These are phyloP conservation scores for Marmota flaviventris DNA, from an alignment of 2,113 vertebrate genomes.

Conservation along the genomic window DNA sequence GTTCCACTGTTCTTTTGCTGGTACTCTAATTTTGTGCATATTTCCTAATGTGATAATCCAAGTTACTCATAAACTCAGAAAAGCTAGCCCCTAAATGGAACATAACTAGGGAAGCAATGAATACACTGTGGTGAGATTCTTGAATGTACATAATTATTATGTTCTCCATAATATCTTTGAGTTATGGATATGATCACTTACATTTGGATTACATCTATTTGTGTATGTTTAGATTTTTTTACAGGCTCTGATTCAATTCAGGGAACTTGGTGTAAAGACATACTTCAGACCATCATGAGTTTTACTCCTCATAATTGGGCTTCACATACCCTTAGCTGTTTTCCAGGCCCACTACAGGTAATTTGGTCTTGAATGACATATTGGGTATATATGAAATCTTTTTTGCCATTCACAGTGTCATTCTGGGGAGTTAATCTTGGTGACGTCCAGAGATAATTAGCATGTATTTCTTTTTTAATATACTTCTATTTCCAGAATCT, in stretches of 20 bases:
- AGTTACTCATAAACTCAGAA: background rate
- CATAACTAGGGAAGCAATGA: background rate
- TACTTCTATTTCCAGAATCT: constrained; percentile 31
- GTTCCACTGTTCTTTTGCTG: background rate
- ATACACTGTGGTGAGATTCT: background rate
- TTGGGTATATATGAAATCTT: background rate
- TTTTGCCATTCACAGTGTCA: background rate
- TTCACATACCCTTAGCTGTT: constrained; percentile 97
- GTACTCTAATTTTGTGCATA: background rate
- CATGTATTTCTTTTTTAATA: constrained; percentile 6
- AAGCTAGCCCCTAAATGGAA: background rate
- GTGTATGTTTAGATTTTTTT: constrained; percentile 94
- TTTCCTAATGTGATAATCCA: background rate
- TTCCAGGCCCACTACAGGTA: constrained; percentile 98
- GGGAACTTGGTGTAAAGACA: constrained; percentile 99
- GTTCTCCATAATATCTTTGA: background rate
- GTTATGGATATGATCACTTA: background rate
- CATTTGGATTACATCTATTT: constrained; percentile 54
- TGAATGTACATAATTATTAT: background rate
- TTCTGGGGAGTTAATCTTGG: constrained; percentile 5
- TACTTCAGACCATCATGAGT: constrained; percentile 98
- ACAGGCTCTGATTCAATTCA: constrained; percentile 99
- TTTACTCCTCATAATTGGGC: constrained; percentile 99
- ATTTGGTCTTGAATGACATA: constrained; percentile 57
- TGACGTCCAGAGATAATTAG: constrained; percentile 16